Conservation (phyloP, 2,888 invertebrate species). For the Pomacea canaliculata region DNA sequence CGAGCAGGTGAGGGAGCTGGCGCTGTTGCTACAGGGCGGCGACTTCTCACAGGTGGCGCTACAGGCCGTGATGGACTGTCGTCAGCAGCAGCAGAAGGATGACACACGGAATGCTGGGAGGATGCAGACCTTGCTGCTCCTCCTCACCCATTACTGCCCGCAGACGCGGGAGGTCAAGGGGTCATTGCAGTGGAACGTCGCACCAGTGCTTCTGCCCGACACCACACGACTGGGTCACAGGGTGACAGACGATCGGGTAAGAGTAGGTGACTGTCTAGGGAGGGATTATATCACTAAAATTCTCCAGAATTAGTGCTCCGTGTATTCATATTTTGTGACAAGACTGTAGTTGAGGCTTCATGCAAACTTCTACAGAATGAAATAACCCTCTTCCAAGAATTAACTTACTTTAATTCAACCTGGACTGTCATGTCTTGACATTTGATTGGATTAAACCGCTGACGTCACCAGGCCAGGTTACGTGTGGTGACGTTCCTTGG, state of each 20-base stretch:
- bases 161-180: neutral
- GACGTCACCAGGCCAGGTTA: slow-evolving; percentile 22
- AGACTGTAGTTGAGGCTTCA: no score
- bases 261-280: no score
- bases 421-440: no score
- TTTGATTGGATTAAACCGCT: no score
- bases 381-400: no score
- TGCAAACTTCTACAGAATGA: no score
- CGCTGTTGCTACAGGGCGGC: neutral
- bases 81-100: neutral
- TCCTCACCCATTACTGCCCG: slow-evolving; percentile 1
- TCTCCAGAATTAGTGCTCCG: no score
- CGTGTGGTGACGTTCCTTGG: slow-evolving; percentile 35
- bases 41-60: slow-evolving; percentile 10
- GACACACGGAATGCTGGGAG: neutral
- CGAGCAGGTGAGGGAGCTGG: no score
- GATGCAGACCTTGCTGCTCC: neutral
- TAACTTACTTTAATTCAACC: no score
- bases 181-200: slow-evolving; percentile 2
- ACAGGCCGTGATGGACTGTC: neutral
- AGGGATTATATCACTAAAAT: no score
- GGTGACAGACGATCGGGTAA: slow-evolving; percentile 7
- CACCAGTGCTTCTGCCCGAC: slow-evolving; percentile 17
- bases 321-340: no score
- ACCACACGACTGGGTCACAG: slow-evolving; percentile 17